phyloP scores from a whole-genome alignment of 2,797 vertebrate genomes.

The Sebastes iracundus region DNA sequence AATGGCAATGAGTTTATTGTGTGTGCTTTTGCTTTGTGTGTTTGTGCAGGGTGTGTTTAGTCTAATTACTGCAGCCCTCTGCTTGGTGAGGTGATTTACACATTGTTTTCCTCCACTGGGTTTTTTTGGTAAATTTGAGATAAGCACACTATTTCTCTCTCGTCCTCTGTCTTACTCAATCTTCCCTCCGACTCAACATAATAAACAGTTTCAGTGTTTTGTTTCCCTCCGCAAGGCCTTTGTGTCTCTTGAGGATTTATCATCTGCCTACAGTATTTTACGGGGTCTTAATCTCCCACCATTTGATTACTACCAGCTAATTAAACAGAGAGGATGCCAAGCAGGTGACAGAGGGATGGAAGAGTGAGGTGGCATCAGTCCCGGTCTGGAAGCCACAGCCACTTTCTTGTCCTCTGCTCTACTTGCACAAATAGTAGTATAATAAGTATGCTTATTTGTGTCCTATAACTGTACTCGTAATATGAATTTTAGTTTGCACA shows the following conservation, averaged over 20 bases:
- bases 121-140: conserved; percentile 70
- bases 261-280: conserved; percentile 73
- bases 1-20: background rate
- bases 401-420: conserved; percentile 23
- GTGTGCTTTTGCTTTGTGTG: conserved; percentile 20
- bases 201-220: conserved; percentile 73
- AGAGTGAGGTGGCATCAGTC: conserved; percentile 35
- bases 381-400: conserved; percentile 13
- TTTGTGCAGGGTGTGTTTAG: conserved; percentile 62
- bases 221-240: conserved; percentile 56
- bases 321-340: conserved; percentile 77
- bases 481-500: conserved; percentile 16
- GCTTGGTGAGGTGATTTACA: conserved; percentile 74
- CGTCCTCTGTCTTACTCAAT: conserved; percentile 38
- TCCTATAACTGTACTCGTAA: background rate
- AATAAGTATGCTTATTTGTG: conserved; percentile 4
- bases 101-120: conserved; percentile 58
- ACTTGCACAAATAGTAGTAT: background rate
- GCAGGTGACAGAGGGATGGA: conserved; percentile 72
- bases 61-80: conserved; percentile 76
- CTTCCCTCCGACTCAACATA: conserved; percentile 62
- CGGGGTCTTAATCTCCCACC: conserved; percentile 74
- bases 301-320: conserved; percentile 79
- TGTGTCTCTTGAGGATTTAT: conserved; percentile 78
- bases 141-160: conserved; percentile 44